phyloP scores from a whole-genome alignment of 30 jellyfish, hydroid and myxozoan species.

The Catostylus mosaicus region DNA sequence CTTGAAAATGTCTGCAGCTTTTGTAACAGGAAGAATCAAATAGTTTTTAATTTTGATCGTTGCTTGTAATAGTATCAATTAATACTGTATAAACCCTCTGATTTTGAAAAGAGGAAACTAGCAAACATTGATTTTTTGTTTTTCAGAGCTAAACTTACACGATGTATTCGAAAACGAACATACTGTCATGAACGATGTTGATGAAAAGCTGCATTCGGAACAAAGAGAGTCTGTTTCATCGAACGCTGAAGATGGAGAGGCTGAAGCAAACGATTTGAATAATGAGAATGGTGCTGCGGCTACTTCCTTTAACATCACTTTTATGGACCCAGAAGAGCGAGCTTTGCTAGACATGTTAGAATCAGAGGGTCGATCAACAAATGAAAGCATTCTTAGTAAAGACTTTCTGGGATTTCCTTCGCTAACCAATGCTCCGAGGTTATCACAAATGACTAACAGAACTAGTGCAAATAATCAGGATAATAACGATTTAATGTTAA shows the following conservation, averaged over 20 bases:
- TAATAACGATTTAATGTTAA: neutral
- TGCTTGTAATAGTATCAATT: too few species aligned
- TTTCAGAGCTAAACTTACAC: constrained; percentile 67
- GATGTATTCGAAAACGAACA: constrained; percentile 80
- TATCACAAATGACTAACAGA: constrained; percentile 17
- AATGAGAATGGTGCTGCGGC: constrained; percentile 48
- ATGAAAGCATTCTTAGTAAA: constrained; percentile 51
- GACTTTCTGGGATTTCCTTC: constrained; percentile 65
- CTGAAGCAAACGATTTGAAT: constrained; percentile 22
- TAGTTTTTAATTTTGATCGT: too few species aligned
- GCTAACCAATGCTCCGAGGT: constrained; percentile 26
- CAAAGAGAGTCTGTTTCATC: constrained; percentile 39
- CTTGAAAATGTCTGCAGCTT: too few species aligned
- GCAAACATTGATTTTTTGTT: neutral
- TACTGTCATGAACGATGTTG: constrained; percentile 82
- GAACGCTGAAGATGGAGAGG: constrained; percentile 33
- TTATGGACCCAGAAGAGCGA: constrained; percentile 81
- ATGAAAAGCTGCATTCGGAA: constrained; percentile 65
- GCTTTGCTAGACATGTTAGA: constrained; percentile 77
- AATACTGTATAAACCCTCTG: too few species aligned
- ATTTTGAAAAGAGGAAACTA: too few species aligned
- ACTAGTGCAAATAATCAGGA: neutral
- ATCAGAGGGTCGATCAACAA: constrained; percentile 61
- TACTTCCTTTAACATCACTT: constrained; percentile 37
- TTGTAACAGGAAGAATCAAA: too few species aligned